These are phyloP conservation scores for Actias luna DNA, from an alignment of 2,888 invertebrate species.

Conservation along the genomic window DNA sequence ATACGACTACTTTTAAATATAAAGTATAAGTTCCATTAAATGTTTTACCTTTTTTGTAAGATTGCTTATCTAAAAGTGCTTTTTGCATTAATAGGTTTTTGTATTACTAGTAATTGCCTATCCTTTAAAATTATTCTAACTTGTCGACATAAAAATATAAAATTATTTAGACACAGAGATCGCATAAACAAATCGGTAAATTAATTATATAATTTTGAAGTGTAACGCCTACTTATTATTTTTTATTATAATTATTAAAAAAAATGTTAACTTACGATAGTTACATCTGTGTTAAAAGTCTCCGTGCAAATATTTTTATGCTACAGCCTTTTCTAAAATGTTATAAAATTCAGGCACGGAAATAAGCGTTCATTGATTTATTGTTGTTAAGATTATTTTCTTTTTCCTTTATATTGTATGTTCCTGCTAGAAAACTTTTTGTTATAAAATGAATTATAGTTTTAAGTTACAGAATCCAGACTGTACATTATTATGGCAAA, in stretches of 20 bases:
- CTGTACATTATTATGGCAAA: not conserved
- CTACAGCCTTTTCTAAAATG: not conserved
- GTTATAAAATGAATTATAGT: conserved; percentile 1
- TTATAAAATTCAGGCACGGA: conserved; percentile 4
- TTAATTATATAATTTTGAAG: conserved; percentile 12
- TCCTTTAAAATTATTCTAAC: not conserved
- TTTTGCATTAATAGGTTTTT: not conserved
- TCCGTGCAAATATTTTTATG: conserved; percentile 10
- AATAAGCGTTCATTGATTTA: conserved; percentile 15
- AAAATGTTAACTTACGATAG: conserved; percentile 20
- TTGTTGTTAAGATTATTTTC: conserved; percentile 20
- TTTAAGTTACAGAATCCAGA: conserved; percentile 8
- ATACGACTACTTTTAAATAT: not conserved
- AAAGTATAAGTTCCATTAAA: not conserved
- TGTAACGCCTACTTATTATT: conserved; percentile 14
- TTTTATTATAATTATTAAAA: conserved; percentile 17
- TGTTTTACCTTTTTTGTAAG: not conserved
- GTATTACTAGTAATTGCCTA: too few species aligned
- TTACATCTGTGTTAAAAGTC: conserved; percentile 16
- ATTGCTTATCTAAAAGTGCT: not conserved
- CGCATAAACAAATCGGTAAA: conserved; percentile 28
- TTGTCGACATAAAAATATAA: not conserved
- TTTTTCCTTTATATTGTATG: conserved; percentile 11
- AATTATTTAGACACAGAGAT: conserved; percentile 26
- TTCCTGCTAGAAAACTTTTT: conserved; percentile 13